Evolutionary conservation across 2,113 vertebrate genomes (phyloP), one percentile per base, ranked within the genome.

Genomic region (Cyphotilapia sp.): DNA sequence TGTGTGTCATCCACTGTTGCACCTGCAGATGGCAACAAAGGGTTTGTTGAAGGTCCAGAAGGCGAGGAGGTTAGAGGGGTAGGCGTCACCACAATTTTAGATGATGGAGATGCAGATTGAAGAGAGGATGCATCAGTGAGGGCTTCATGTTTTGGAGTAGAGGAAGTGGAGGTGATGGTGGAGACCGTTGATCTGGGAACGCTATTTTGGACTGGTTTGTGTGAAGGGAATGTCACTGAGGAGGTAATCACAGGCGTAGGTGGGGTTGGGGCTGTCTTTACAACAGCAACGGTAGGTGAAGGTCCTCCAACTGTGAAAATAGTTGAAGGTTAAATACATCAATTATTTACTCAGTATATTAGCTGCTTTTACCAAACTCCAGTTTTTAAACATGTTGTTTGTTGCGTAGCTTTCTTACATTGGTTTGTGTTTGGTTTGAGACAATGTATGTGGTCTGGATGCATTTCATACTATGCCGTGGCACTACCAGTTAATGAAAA

Each of bases 281-380:
- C 95, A 12, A 95, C 90, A 83, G 95, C 91, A 81, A 95, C 47
- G 2, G 86, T 56, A 49, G 87, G 88, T 74, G 94, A 90, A 53
- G 17, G 87, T 80, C 93, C 86, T 57, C 29, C 81, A 45, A 89
- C 98, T 98, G 91, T n/a, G 57, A 27, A 47, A 83, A 88, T 69
- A 59, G 59, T 47, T 47, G 45, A 22, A 49, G 12, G 33, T 22
- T 9, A 27, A 82, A 74, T 4, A 80, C 42, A 40, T 53, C 8
- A 24, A 56, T 6, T 35, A 40, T 47, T 78, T 57, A 22, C 38
- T 85, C 53, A 29, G 5, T 57, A 31, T 45, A 53, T 82, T 33
- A 31, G 24, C 38, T 3, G 16, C 66, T 71, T 71, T 24, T 42
- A 71, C 3, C 66, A 24, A 42, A 24, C 66, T 42, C 16, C 66